Evolutionary conservation across 2,888 invertebrate species (phyloP), one percentile per base, ranked within the genome.

Genomic region (Tetragnatha montana): DNA sequence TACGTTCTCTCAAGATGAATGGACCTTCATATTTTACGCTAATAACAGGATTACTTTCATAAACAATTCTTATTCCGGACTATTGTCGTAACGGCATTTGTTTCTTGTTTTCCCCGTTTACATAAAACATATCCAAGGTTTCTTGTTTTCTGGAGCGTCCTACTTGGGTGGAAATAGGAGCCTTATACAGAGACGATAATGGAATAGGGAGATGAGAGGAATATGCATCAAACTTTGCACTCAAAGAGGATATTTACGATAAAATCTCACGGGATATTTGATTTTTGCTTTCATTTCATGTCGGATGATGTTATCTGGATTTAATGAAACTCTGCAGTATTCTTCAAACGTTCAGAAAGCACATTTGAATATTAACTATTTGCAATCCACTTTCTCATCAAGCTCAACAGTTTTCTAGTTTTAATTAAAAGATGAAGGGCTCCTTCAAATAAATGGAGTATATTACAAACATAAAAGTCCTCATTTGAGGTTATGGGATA

Each of bases 31-130:
- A 70, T 81, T 81, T 81, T 81, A 81, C 70, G 70, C 80, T 81
- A 70, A 81, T 80, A 80, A 80, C 80, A 47, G 80, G 80, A 81
- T 81, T 80, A 81, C 80, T 81, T 70, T 49, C 70, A 81, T 70
- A 70, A 17, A 70, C 80, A 60, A 70, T 35, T 10, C 69, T 81
- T 70, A 22, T 49, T 70, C 6, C 69, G 80, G 22, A 78, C 21
- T 22, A 78, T 60, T 78, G 78, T 78, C 60, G 14, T 21, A 60
- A 60, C 21, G 60, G 60, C 14, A 60, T 78, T 60, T 21, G 17
- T 60, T 78, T 60, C 22, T 14, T 17, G 12, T 76, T 76, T 60
- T 60, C 60, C 51, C n/a, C 17, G 78, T 78, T 78, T 78, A 17
- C 78, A 60, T 60, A 60, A 60, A 60, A 22, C 14, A 8, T 14